A percentile compares a stretch with the other conserved stretches of the same genome.
phyloP scores from a whole-genome alignment of 2,888 invertebrate genomes.

The Pseudococcus viburni region DNA sequence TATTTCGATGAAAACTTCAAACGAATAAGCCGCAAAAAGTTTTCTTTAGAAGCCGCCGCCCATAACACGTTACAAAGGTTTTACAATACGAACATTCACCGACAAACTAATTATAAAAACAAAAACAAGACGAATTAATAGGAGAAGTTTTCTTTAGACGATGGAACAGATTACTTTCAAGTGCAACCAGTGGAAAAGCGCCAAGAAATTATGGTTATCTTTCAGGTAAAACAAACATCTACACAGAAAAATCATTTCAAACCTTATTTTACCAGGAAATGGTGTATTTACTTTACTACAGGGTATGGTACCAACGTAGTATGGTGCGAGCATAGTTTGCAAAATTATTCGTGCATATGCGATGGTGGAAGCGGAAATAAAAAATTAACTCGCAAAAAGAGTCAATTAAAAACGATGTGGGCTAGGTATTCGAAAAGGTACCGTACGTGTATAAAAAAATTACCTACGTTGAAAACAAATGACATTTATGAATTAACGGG shows the following conservation, averaged over 20 bases:
- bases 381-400: slow-evolving; percentile 6
- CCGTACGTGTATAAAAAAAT: neutral
- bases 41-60: slow-evolving; percentile 36
- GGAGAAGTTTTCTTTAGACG: slow-evolving; percentile 46
- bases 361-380: neutral
- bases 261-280: slow-evolving; percentile 7
- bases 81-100: slow-evolving; percentile 21
- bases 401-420: slow-evolving; percentile 13
- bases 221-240: slow-evolving; percentile 38
- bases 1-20: slow-evolving; percentile 48
- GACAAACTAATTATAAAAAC: slow-evolving; percentile 48
- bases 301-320: neutral
- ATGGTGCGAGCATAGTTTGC: neutral
- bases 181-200: slow-evolving; percentile 39
- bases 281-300: neutral
- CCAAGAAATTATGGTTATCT: slow-evolving; percentile 43
- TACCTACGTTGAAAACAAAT: neutral
- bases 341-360: slow-evolving; percentile 11
- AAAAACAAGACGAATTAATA: slow-evolving; percentile 46
- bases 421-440: neutral
- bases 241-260: slow-evolving; percentile 32
- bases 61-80: slow-evolving; percentile 42
- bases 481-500: neutral
- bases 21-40: slow-evolving; percentile 44
- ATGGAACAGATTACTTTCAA: slow-evolving; percentile 43